Evolutionary conservation across 1,140 invertebrate genomes (phyloP).

Genomic region (Macrobrachium rosenbergii): DNA sequence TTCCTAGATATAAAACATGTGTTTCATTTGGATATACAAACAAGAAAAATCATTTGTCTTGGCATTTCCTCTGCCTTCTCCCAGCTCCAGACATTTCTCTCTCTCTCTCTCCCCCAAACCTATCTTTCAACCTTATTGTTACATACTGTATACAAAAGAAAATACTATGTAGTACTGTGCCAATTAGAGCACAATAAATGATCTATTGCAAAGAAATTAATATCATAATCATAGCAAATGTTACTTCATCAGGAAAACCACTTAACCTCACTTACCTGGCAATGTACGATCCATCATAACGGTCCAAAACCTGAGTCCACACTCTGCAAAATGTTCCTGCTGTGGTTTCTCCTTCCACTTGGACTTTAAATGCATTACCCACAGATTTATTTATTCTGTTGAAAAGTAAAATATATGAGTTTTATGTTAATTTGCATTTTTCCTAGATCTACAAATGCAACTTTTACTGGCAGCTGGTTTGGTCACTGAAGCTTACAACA

Average conservation of each 20-base stretch:
- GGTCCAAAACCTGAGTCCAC: conserved; percentile 83
- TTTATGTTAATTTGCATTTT: background rate
- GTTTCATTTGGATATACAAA: no score
- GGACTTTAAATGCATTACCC: conserved; percentile 71
- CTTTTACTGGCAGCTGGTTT: background rate
- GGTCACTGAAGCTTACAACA: background rate
- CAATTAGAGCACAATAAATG: no score
- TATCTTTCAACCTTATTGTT: no score
- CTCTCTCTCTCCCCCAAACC: no score
- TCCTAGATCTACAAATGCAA: background rate
- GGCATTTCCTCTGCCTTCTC: no score
- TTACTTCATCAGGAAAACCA: background rate
- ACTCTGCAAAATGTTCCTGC: conserved; percentile 76
- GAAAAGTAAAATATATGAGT: background rate
- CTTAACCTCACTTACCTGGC: conserved; percentile 75
- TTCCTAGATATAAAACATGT: no score
- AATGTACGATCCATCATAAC: conserved; percentile 88
- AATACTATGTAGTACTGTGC: no score
- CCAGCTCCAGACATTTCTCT: no score
- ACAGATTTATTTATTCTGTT: conserved; percentile 52
- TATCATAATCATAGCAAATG: background rate
- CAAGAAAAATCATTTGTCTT: no score
- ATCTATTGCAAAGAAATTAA: background rate
- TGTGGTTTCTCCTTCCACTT: conserved; percentile 74
- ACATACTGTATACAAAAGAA: no score